These are phyloP conservation scores for Peromyscus maniculatus DNA, from an alignment of 2,113 vertebrate species.

Conservation along the genomic window DNA sequence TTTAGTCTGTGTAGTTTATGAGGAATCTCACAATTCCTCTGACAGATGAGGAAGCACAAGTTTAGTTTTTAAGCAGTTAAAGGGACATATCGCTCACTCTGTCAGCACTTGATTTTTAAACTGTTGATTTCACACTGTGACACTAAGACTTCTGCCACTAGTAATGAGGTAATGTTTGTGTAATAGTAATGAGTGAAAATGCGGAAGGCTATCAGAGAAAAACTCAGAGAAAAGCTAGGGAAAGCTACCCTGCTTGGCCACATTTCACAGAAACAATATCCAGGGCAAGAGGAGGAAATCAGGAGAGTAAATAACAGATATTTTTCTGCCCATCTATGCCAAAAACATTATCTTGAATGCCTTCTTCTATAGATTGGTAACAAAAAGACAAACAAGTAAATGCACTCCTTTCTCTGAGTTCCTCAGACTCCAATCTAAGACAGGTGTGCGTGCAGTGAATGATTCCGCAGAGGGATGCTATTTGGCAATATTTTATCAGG, in stretches of 20 bases:
- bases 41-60: constrained; percentile 31
- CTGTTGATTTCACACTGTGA: neutral
- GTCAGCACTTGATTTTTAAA: constrained; percentile 32
- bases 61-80: constrained; percentile 51
- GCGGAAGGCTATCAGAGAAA: neutral
- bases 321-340: constrained; percentile 1
- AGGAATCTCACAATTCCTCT: constrained; percentile 24
- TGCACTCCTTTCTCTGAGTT: neutral
- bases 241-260: neutral
- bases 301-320: constrained; percentile 13
- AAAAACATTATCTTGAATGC: neutral
- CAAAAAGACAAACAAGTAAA: constrained; percentile 50
- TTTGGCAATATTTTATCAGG: constrained; percentile 1
- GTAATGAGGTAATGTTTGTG: constrained; percentile 7
- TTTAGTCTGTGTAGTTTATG: neutral
- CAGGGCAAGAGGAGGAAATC: neutral
- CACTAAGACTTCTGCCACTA: constrained; percentile 11
- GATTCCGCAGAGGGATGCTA: neutral
- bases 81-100: neutral
- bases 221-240: neutral
- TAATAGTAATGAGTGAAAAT: constrained; percentile 37
- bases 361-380: neutral
- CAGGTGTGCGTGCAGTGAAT: neutral
- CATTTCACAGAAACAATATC: constrained; percentile 23
- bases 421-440: neutral